Percentiles rank a stretch among this genome's conserved stretches.
Conservation (phyloP, 2,113 vertebrate genomes). For the Pelmatolapia mariae region DNA sequence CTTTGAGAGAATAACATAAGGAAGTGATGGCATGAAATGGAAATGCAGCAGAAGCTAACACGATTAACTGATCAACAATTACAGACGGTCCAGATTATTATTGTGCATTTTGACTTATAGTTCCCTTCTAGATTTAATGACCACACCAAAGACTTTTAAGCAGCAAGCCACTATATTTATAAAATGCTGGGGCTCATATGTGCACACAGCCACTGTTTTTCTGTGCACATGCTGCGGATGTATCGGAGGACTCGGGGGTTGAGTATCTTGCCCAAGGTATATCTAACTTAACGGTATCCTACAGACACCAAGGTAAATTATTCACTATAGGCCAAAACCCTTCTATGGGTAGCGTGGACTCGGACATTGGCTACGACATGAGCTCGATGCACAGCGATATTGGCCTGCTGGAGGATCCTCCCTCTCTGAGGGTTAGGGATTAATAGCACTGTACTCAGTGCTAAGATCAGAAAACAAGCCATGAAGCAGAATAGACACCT, state of each 20-base stretch:
- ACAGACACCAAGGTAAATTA: slow-evolving; percentile 67
- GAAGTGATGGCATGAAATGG: background rate
- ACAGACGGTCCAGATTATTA: background rate
- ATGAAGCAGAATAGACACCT: background rate
- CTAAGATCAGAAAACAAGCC: background rate
- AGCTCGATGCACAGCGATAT: slow-evolving; percentile 85
- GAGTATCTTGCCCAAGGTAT: background rate
- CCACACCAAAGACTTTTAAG: background rate
- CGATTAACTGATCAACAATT: background rate
- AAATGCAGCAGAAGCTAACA: background rate
- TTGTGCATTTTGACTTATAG: background rate
- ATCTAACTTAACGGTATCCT: background rate
- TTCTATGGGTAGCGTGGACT: slow-evolving; percentile 86
- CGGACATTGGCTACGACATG: slow-evolving; percentile 81
- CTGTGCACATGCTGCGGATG: background rate
- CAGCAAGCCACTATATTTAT: background rate
- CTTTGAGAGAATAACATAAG: accelerated
- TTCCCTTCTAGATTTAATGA: background rate
- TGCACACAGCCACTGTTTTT: accelerated
- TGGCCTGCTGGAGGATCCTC: slow-evolving; percentile 80
- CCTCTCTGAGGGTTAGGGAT: slow-evolving; percentile 64
- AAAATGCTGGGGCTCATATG: background rate
- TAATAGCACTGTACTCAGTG: accelerated
- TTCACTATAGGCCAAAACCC: slow-evolving; percentile 82
- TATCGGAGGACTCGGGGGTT: background rate